phyloP scores from a whole-genome alignment of 2,888 invertebrate species.

The Mylabris sibirica region DNA sequence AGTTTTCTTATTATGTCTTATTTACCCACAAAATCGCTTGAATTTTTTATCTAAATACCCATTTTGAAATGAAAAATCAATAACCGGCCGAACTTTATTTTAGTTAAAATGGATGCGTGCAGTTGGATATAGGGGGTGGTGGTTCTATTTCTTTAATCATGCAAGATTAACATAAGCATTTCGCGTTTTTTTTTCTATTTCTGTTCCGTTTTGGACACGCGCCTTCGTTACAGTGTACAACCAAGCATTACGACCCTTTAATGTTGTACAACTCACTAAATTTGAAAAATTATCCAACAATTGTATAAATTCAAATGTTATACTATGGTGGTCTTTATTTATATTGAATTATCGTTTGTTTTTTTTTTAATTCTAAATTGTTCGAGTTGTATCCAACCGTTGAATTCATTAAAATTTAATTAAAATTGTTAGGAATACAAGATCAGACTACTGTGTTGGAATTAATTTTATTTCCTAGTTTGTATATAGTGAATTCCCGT shows the following conservation, averaged over 20 bases:
- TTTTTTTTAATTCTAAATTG: too few species aligned
- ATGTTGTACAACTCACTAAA: not conserved
- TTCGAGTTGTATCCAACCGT: not conserved
- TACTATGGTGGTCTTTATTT: not conserved
- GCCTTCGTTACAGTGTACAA: constrained; percentile 43
- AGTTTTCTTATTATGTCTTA: not conserved
- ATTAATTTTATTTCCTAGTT: constrained; percentile 1
- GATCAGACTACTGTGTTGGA: not conserved
- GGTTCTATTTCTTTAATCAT: constrained; percentile 45
- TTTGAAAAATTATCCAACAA: not conserved
- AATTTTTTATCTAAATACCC: not conserved
- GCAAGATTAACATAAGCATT: constrained; percentile 52
- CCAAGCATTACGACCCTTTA: constrained; percentile 43
- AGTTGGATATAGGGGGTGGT: constrained; percentile 12
- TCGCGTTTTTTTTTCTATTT: constrained; percentile 41
- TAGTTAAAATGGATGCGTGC: not conserved
- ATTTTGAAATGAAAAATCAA: not conserved
- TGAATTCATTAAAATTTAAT: not conserved
- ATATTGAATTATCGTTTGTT: not conserved
- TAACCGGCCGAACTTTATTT: constrained; percentile 11
- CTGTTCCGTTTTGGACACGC: constrained; percentile 46
- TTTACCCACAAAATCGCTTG: not conserved
- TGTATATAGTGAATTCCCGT: not conserved
- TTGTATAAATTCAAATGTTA: not conserved
- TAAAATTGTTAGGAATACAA: not conserved